Conservation (phyloP, 2,888 invertebrate genomes). For the Scrobipalpa costella region DNA sequence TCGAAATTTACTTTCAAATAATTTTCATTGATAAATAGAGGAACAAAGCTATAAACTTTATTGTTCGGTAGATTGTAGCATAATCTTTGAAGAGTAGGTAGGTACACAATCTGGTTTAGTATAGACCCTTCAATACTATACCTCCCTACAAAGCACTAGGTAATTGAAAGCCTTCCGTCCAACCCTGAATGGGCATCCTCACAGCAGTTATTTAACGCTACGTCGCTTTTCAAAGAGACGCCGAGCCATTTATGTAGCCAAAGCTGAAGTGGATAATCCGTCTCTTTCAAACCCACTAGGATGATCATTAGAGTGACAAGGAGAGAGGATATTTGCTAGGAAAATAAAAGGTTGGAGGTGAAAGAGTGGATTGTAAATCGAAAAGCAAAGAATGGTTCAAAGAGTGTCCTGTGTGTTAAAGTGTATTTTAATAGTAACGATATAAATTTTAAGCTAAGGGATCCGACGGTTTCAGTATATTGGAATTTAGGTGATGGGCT, state of each 20-base stretch:
- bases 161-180: constrained; percentile 33
- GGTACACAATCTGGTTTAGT: neutral
- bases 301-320: constrained; percentile 39
- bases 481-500: no score
- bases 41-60: no score
- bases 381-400: constrained; percentile 31
- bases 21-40: no score
- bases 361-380: constrained; percentile 33
- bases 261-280: constrained; percentile 54
- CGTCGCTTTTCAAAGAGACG: constrained; percentile 64
- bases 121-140: neutral
- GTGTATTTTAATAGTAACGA: neutral
- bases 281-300: constrained; percentile 51
- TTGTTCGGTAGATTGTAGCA: no score
- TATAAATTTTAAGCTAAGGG: no score
- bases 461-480: no score
- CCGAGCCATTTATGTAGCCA: constrained; percentile 60
- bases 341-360: constrained; percentile 15
- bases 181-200: constrained; percentile 55
- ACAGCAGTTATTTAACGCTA: constrained; percentile 69
- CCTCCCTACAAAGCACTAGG: neutral
- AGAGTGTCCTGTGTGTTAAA: neutral
- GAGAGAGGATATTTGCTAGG: constrained; percentile 22
- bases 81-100: neutral
- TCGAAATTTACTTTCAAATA: no score